Evolutionary conservation across 2,888 invertebrate genomes (phyloP).

Genomic region (Agrochola macilenta): DNA sequence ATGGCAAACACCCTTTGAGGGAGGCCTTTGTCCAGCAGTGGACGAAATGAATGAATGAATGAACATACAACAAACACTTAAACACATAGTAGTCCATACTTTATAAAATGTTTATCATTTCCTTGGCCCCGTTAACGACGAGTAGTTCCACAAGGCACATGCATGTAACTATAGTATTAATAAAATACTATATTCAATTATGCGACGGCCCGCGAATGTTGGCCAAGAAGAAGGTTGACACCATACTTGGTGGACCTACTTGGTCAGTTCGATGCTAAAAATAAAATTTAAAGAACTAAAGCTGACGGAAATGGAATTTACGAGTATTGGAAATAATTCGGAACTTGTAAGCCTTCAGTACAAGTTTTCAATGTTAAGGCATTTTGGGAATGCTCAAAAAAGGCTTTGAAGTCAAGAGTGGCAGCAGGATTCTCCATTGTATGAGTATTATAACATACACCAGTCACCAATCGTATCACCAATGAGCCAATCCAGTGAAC

Average conservation of each 20-base stretch:
- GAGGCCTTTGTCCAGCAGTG: too few species aligned
- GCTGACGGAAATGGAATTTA: conserved; percentile 4
- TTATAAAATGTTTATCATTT: conserved; percentile 43
- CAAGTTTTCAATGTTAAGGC: conserved; percentile 18
- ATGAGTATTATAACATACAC: neutral
- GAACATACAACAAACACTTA: conserved; percentile 25
- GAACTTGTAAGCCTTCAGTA: conserved; percentile 14
- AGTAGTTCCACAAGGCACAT: conserved; percentile 31
- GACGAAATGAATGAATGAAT: too few species aligned
- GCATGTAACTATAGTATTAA: conserved; percentile 1
- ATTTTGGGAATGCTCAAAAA: neutral
- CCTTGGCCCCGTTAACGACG: conserved; percentile 56
- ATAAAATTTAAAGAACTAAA: conserved; percentile 15
- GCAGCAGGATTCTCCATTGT: neutral
- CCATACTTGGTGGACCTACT: conserved; percentile 34
- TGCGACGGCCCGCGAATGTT: conserved; percentile 15
- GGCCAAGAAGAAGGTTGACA: conserved; percentile 45
- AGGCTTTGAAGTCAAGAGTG: neutral
- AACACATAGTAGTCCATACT: conserved; percentile 14
- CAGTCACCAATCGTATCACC: neutral
- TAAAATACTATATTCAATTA: conserved; percentile 32
- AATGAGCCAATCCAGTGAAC: neutral
- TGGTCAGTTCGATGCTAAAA: conserved; percentile 10
- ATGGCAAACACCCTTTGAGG: too few species aligned
- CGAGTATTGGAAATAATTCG: conserved; percentile 4